Conservation (phyloP, 2,888 invertebrate genomes). For the Chironomus riparius region DNA sequence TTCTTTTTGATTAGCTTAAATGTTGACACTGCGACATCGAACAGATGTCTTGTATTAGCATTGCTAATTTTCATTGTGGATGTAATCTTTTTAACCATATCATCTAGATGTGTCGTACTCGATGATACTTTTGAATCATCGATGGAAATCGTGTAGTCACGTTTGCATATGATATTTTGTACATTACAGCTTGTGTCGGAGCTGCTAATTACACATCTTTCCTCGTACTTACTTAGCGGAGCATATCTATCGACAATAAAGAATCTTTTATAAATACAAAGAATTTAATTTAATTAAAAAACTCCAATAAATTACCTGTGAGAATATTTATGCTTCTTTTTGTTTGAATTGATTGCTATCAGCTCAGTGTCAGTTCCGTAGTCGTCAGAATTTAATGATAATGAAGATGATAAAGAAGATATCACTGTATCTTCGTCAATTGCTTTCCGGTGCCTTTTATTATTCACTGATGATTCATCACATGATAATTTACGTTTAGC, state of each 20-base stretch:
- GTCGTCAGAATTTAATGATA: background rate
- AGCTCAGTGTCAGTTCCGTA: constrained; percentile 12
- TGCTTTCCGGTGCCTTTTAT: background rate
- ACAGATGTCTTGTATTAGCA: background rate
- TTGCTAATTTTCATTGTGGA: background rate
- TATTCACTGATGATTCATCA: background rate
- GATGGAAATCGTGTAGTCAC: background rate
- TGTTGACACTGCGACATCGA: background rate
- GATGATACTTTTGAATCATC: background rate
- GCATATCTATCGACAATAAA: background rate
- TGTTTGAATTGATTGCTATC: background rate
- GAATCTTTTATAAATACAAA: background rate
- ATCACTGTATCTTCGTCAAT: background rate
- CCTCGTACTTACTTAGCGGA: background rate
- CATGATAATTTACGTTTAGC: background rate
- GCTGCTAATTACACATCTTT: background rate
- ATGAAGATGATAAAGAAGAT: background rate
- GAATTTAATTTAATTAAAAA: background rate
- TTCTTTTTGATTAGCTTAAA: background rate
- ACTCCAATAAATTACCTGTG: background rate
- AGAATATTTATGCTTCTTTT: background rate
- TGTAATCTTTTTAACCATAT: background rate
- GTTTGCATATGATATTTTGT: background rate
- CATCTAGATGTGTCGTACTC: background rate
- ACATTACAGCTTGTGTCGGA: background rate